Base-by-base conservation (phyloP, 2,888 invertebrate species). In the Acanthococcus lagerstroemiae region DNA sequence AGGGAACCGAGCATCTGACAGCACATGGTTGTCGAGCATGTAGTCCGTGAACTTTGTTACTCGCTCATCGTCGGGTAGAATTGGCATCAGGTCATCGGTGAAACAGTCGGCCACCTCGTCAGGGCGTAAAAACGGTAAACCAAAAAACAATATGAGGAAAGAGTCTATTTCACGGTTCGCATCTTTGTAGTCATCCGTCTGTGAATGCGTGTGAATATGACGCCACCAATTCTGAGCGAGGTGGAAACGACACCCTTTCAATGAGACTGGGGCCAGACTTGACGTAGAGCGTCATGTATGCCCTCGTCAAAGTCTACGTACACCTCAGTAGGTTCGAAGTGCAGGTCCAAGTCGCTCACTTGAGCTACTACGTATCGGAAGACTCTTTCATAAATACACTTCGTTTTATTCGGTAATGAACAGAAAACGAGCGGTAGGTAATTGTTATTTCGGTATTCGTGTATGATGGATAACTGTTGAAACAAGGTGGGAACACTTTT, bases 71-170 rank as follows among this genome's bases (percentile, higher is more conserved):
- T 30, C 37, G 6, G 37, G 37, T 30, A 30, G 12, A 6, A 30
- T 6, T 56, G 56, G 30, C 30, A 56, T 25, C 4, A 56, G 24
- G 21, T 56, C 56, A n/a, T 56, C 56, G n/a, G n/a, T 25, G 30
- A 56, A 30, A 30, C 56, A 27, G 5, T 56, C 56, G 12, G 15
- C 17, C 21, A 56, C 56, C 7, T 25, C 56, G 27, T 56, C 56
- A 26, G 56, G 56, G 21, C 27, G 26, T 15, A 56, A 17, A 27
- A 56, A 56, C 25, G 56, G 56, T 30, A 56, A 56, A 7, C 56
- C 56, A 27, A 56, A 56, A n/a, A 56, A 27, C 5, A 6, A 27
- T 21, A 26, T 30, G 9, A 56, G 24, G 9, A n/a, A 56, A 7
- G 25, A 15, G n/a, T 30, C 56, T 22, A 56, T 56, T 56, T 56